Evolutionary conservation across 2,113 vertebrate genomes (phyloP), one percentile per base, ranked within the genome.

Genomic region (Chunga burmeisteri): DNA sequence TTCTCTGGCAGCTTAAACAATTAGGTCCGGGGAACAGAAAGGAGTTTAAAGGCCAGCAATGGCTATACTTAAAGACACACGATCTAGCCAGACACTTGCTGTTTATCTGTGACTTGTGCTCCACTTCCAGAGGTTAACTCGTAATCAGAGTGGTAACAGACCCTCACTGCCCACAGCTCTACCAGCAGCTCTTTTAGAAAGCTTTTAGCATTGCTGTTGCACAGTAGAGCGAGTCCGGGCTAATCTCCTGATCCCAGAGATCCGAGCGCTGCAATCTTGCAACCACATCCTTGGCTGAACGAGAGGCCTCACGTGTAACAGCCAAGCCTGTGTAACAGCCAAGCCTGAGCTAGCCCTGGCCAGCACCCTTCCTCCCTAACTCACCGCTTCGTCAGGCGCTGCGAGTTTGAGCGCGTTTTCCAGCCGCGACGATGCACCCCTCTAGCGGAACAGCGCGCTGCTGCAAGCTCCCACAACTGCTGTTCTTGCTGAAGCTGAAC

Each of bases 171-270:
- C 58, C 8, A 4, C 71, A 36, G 90, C 47, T 62, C 86, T 26
- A 11, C 29, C 36, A 12, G 67, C 14, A 1, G 40, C 34, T n/a
- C 15, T 9, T 34, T 14, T 4, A 32, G 30, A 19, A 23, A 42
- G 81, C 50, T 0, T 15, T 62, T 16, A 32, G 42, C 26, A 1
- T 10, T 6, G 58, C 74, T 36, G 42, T 2, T 5, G 59, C 65
- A 23, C 3, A 0, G 36, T 2, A 34, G 42, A 63, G 71, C 4
- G 4, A 44, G 66, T 4, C 61, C 17, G 1, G 2, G 8, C 78
- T 84, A 74, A 94, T 95, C 94, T 93, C 75, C 75, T 9, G 7
- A 93, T 84, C 47, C 47, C 82, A 86, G 90, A 61, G 78, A 66
- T 74, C 82, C 13, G 3, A 29, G 58, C 1, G 62, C 93, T 47